Evolutionary conservation across 2,888 invertebrate species (phyloP), one percentile per base, ranked within the genome.

Genomic region (Sinopyrophorus schimmeli): DNA sequence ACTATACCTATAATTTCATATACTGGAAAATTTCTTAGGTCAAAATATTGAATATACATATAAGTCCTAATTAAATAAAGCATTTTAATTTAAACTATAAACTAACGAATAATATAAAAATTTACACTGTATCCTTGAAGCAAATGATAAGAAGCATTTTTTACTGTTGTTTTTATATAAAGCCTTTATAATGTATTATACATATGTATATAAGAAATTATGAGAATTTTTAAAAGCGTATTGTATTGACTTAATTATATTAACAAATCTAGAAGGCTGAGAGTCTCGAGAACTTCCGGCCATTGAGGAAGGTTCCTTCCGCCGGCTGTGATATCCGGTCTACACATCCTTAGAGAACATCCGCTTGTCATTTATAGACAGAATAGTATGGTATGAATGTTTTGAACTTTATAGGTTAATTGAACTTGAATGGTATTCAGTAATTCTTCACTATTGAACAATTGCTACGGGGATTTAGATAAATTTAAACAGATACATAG

Each of bases 241-340:
- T 49, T 46, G 40, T 50, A 12, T 50, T 15, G 14, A 18, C 23
- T 39, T 48, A 44, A 47, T 54, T 53, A 49, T 38, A 53, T 53
- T 55, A 55, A 57, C 53, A 53, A 57, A 57, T 57, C 53, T 50
- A 43, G 46, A 42, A 53, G 53, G 41, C 51, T 37, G 35, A 42
- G 47, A 56, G 57, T 57, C 57, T 57, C 55, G 57, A 48, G 55
- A 57, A 57, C 55, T 57, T 57, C 57, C 57, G 47, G 57, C 55
- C 55, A 55, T 53, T 55, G 55, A 55, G 49, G 55, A 47, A 49
- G 48, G 53, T 53, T 55, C 49, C 55, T 55, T 55, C 55, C 55
- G 57, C 52, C 54, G 56, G 50, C 39, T 57, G 41, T 53, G 48
- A 55, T 55, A 55, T 57, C 57, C 57, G 57, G 55, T 53, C 47